Evolutionary conservation across 2,888 invertebrate genomes (phyloP).

Genomic region (Xestia ashworthii): DNA sequence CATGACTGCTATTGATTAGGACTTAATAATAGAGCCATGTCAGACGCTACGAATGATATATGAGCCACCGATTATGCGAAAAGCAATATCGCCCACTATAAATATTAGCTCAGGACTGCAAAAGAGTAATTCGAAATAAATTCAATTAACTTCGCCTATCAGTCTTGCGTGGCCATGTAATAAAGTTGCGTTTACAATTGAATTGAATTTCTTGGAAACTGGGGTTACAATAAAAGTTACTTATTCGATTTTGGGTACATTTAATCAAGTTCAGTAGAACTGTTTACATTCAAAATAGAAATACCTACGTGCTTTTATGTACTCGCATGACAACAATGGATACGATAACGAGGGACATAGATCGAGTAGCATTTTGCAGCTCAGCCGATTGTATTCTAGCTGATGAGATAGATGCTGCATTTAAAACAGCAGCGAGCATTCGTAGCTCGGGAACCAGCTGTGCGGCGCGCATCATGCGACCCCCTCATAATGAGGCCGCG

Average conservation of each 20-base stretch:
- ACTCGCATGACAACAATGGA: constrained; percentile 12
- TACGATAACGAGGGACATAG: constrained; percentile 29
- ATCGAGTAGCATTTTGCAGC: constrained; percentile 22
- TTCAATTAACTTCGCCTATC: constrained; percentile 59
- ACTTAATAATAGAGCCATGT: constrained; percentile 63
- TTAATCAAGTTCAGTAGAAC: constrained; percentile 5
- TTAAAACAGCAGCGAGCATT: constrained; percentile 41
- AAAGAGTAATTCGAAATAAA: constrained; percentile 61
- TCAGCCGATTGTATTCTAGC: constrained; percentile 25
- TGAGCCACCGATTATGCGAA: constrained; percentile 60
- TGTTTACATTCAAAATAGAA: constrained; percentile 18
- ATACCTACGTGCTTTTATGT: not conserved
- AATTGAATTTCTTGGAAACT: constrained; percentile 44
- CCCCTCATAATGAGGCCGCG: constrained; percentile 74
- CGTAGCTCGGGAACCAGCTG: constrained; percentile 62
- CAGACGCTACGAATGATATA: constrained; percentile 61
- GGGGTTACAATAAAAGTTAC: constrained; percentile 18
- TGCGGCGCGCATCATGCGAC: constrained; percentile 55
- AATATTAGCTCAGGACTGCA: constrained; percentile 56
- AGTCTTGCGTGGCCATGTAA: constrained; percentile 49
- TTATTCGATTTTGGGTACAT: constrained; percentile 30
- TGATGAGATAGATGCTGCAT: constrained; percentile 39
- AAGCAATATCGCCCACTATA: constrained; percentile 58
- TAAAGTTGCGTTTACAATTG: constrained; percentile 47
- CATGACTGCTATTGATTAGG: constrained; percentile 62